Percentiles rank a stretch among this genome's conserved stretches.
phyloP scores from a whole-genome alignment of 2,113 vertebrate genomes.

The Vidua chalybeata region DNA sequence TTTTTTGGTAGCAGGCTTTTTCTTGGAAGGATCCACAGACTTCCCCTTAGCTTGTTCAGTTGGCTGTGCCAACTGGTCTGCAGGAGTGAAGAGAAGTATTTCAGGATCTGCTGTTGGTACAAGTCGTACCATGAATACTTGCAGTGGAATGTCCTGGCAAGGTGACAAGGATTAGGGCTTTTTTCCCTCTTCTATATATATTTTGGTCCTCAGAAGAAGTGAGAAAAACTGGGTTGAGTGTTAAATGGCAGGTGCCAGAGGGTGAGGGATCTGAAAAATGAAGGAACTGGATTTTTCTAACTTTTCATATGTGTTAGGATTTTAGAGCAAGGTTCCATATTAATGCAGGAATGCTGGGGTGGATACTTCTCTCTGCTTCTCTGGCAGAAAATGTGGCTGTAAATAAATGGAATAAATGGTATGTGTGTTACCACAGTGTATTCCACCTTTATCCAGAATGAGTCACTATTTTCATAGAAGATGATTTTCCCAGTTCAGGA shows the following conservation, averaged over 20 bases:
- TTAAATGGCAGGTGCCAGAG: not conserved
- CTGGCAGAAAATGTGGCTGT: not conserved
- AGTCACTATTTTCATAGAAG: not conserved
- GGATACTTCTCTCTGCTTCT: not conserved
- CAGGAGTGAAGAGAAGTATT: slow-evolving; percentile 34
- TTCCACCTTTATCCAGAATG: not conserved
- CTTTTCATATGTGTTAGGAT: not conserved
- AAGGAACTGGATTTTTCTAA: not conserved
- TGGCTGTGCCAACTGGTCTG: slow-evolving; percentile 54
- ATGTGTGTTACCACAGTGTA: not conserved
- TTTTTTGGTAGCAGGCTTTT: slow-evolving; percentile 50
- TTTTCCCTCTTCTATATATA: not conserved
- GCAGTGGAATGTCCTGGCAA: slow-evolving; percentile 61
- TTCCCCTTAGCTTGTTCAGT: slow-evolving; percentile 23
- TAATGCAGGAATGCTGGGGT: not conserved
- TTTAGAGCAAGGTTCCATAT: not conserved
- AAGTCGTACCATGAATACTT: slow-evolving; percentile 51
- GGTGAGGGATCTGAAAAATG: not conserved
- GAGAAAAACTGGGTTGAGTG: not conserved
- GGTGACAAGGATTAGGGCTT: slow-evolving; percentile 15
- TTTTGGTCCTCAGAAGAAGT: slow-evolving; percentile 9
- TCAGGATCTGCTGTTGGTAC: slow-evolving; percentile 63
- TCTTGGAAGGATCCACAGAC: slow-evolving; percentile 56
- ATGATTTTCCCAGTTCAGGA: not conserved
- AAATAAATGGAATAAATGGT: not conserved